These are phyloP conservation scores for Aphrocallistes beatrix DNA, from an alignment of 37 sponge, comb jelly and placozoan genomes.

Conservation along the genomic window DNA sequence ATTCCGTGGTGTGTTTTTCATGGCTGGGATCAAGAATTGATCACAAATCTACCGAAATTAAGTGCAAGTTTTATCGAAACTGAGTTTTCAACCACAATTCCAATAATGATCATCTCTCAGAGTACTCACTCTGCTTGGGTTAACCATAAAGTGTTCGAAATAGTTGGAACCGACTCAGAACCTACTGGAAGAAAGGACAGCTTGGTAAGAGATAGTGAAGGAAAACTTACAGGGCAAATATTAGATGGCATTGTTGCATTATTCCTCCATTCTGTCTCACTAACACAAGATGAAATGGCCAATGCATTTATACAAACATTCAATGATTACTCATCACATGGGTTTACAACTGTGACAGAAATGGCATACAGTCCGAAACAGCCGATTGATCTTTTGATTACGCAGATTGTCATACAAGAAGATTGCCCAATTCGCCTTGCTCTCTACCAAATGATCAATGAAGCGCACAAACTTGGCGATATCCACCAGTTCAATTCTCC, in stretches of 20 bases:
- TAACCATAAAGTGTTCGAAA: constrained; percentile 32
- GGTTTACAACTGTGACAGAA: constrained; percentile 51
- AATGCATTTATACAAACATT: constrained; percentile 21
- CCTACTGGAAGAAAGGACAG: background rate
- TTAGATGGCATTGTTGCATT: background rate
- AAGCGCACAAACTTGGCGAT: background rate
- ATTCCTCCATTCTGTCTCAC: background rate
- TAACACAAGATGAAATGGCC: no score
- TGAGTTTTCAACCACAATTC: background rate
- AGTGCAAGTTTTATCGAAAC: constrained; percentile 24
- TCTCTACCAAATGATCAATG: background rate
- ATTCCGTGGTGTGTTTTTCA: constrained; percentile 28
- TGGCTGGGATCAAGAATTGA: constrained; percentile 33
- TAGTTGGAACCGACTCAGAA: background rate
- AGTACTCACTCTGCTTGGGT: constrained; percentile 30
- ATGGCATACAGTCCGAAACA: constrained; percentile 22
- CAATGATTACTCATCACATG: constrained; percentile 24
- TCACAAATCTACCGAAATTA: constrained; percentile 25
- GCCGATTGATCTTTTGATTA: background rate
- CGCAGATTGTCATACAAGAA: background rate
- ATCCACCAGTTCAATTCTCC: background rate
- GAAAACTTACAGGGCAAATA: constrained; percentile 32
- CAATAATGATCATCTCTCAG: constrained; percentile 27
- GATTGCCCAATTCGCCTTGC: constrained; percentile 18
- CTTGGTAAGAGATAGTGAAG: constrained; percentile 17